Conservation (phyloP, 1,140 invertebrate species). For the Bombus terrestris region DNA sequence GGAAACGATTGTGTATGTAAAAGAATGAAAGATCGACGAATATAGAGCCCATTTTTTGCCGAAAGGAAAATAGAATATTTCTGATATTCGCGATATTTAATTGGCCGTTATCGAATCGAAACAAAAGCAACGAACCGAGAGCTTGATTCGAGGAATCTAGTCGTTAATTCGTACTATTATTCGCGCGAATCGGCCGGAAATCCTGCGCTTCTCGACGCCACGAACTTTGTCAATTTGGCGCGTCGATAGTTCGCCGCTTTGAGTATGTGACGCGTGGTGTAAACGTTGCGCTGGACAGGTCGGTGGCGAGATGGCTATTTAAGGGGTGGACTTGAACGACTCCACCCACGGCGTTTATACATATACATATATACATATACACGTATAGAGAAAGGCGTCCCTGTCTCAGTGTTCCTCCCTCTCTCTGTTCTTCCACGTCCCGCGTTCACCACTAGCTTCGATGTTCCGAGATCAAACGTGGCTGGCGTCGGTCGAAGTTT, state of each 20-base stretch:
- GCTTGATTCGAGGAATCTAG: constrained; percentile 14
- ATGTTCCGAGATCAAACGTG: constrained; percentile 57
- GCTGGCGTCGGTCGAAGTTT: constrained; percentile 51
- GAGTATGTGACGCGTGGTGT: constrained; percentile 58
- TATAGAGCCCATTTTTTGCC: neutral
- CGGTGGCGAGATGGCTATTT: constrained; percentile 42
- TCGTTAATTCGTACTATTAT: constrained; percentile 58
- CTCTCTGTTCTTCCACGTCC: neutral
- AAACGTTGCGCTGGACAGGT: constrained; percentile 27
- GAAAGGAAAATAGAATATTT: neutral
- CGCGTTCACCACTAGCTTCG: constrained; percentile 7
- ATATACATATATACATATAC: neutral
- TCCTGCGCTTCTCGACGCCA: constrained; percentile 37
- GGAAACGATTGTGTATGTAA: neutral
- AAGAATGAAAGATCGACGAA: neutral
- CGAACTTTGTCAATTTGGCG: constrained; percentile 69
- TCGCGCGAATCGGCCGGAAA: constrained; percentile 48
- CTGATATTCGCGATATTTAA: neutral
- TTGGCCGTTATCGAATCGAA: neutral
- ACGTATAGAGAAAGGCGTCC: neutral
- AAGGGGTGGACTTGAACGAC: constrained; percentile 58
- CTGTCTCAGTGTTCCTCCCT: too few species aligned
- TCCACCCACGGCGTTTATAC: constrained; percentile 23
- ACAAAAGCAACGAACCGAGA: neutral
- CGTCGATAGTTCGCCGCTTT: constrained; percentile 57